These are phyloP conservation scores for Lycophotia porphyrea DNA, from an alignment of 2,888 invertebrate genomes.

Conservation along the genomic window DNA sequence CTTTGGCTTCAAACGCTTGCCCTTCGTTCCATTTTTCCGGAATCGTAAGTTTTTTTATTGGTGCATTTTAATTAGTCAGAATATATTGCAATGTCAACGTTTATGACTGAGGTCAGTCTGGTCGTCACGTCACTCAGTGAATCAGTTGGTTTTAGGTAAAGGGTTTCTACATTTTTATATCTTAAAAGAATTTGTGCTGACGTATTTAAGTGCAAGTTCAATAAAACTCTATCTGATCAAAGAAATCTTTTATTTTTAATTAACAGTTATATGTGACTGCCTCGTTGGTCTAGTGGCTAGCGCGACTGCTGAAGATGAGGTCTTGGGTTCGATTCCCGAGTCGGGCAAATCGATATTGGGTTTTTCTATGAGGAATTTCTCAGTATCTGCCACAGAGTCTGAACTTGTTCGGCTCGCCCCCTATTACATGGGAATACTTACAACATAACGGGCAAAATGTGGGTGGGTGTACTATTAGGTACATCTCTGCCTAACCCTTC, in stretches of 20 bases:
- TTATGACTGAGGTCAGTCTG: conserved; percentile 46
- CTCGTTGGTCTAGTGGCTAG: too few relatives aligned
- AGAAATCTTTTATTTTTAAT: neutral
- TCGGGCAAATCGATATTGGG: too few relatives aligned
- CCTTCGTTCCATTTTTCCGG: neutral
- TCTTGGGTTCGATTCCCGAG: neutral
- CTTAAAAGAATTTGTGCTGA: conserved; percentile 19
- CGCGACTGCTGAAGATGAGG: too few relatives aligned
- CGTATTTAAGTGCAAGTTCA: conserved; percentile 7
- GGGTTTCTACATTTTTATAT: neutral
- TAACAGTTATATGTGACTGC: neutral
- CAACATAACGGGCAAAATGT: too few relatives aligned
- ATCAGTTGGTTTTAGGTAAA: conserved; percentile 50
- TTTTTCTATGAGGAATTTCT: too few relatives aligned
- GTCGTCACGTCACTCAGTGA: conserved; percentile 49
- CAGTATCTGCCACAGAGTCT: too few relatives aligned
- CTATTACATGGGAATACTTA: too few relatives aligned
- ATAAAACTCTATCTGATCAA: conserved; percentile 29
- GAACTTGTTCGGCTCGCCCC: too few relatives aligned
- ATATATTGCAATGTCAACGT: conserved; percentile 56
- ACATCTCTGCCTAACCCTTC: too few relatives aligned
- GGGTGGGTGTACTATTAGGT: too few relatives aligned
- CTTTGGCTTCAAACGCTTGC: neutral
- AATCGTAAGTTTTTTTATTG: neutral
- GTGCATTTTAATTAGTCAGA: conserved; percentile 63